A percentile compares a stretch with the other conserved stretches of the same genome.
These are phyloP conservation scores for Caenorhabditis sinica DNA, from an alignment of 2,888 invertebrate species.

Conservation along the genomic window DNA sequence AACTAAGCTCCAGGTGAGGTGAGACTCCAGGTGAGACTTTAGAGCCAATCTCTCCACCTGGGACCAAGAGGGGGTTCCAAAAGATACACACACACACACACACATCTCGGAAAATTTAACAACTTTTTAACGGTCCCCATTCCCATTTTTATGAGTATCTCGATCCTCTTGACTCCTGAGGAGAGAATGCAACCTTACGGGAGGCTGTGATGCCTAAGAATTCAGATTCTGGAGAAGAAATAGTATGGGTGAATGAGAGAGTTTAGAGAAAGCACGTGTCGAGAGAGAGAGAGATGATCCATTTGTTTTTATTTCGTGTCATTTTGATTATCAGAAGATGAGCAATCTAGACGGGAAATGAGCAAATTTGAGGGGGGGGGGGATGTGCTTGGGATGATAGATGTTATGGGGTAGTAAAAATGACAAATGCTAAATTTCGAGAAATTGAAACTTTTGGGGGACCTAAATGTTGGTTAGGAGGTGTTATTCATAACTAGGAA, in stretches of 20 bases:
- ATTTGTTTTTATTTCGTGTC: conserved; percentile 47
- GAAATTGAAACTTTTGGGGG: background rate
- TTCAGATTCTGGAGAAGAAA: background rate
- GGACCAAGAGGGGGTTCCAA: background rate
- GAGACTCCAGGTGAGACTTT: conserved; percentile 6
- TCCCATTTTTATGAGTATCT: conserved; percentile 47
- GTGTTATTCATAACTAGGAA: too few relatives aligned
- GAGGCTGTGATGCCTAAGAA: too few relatives aligned
- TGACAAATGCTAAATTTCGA: too few relatives aligned
- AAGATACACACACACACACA: background rate
- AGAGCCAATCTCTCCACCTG: too few relatives aligned
- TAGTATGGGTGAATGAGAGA: background rate
- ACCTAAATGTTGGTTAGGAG: too few relatives aligned
- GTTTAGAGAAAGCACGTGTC: background rate
- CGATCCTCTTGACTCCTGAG: background rate
- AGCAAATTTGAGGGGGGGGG: background rate
- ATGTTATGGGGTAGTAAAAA: background rate
- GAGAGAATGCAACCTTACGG: background rate
- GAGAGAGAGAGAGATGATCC: background rate
- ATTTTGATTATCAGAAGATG: conserved; percentile 19
- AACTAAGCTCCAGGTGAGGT: too few relatives aligned
- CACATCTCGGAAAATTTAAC: conserved; percentile 47
- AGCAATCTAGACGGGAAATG: background rate
- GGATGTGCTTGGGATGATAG: too few relatives aligned
- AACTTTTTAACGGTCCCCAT: conserved; percentile 55